Evolutionary conservation across 53 echinoderm and acorn worm genomes (phyloP), one percentile per base, ranked within the genome.

Genomic region (Paracentrotus lividus): DNA sequence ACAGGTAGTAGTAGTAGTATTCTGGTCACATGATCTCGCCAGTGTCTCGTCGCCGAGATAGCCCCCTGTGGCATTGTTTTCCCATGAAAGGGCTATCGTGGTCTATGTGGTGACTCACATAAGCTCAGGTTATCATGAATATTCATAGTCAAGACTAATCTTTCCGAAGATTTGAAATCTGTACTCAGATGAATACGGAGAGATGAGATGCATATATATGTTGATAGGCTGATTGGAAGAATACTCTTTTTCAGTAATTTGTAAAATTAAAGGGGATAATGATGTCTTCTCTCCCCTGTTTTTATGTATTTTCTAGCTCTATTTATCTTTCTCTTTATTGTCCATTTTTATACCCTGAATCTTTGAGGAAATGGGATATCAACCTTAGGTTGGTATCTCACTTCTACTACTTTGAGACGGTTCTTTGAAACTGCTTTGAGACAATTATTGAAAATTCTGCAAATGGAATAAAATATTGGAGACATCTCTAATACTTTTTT

Each of bases 31-130:
- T 81, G 81, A 81, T 49, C 86, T 6, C 1, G 56, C 42, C 88
- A 24, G 15, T 43, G 34, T 89, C 89, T 89, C 60, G 45, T 88
- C 40, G 7, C 60, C 59, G 26, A 8, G 7, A 18, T 55, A 18
- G 86, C 55, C 86, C 53, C 86, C 86, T 86, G 12, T 31, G 33
- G 86, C 86, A 86, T 86, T 89, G 89, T 64, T 89, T 89, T 89
- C 89, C 64, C 44, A 43, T 43, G 26, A 42, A 43, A 61, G 89
- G 43, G 65, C 42, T 58, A 26, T 58, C 42, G 60, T 89, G 26
- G n/a, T 89, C 15, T 21, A 57, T 26, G 15, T 16, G 27, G 65
- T 89, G 89, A 89, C 61, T 89, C 89, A 89, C 64, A 7, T 42
- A 65, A 89, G 60, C 64, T 64, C 61, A 65, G 57, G 89, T 64